Conservation (phyloP, 2,888 invertebrate species). For the Pollenia angustigena region DNA sequence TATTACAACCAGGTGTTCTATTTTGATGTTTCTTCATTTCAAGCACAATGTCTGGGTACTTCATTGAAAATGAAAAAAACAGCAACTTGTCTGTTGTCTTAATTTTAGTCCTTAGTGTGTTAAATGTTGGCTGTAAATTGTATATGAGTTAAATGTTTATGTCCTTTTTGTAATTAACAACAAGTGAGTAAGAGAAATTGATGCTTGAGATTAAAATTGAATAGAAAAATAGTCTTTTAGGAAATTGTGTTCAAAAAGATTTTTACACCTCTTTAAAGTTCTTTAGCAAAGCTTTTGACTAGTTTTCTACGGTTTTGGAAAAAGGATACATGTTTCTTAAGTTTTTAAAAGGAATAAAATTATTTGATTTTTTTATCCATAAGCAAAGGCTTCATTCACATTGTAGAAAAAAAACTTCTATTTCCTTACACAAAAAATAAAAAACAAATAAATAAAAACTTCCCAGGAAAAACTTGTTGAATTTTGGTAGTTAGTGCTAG, state of each 20-base stretch:
- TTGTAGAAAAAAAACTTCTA: too few relatives aligned
- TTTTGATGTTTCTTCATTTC: slow-evolving; percentile 48
- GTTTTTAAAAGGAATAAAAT: too few relatives aligned
- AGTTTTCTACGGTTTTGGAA: too few relatives aligned
- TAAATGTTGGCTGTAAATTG: slow-evolving; percentile 40
- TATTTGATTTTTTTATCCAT: too few relatives aligned
- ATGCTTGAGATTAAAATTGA: background rate
- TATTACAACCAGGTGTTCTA: slow-evolving; percentile 63
- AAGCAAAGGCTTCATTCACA: too few relatives aligned
- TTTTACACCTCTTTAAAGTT: background rate
- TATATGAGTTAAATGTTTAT: slow-evolving; percentile 8
- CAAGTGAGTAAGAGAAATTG: slow-evolving; percentile 1
- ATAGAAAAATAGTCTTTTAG: background rate
- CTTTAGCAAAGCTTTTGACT: too few relatives aligned
- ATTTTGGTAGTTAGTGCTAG: too few relatives aligned
- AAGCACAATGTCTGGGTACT: slow-evolving; percentile 24
- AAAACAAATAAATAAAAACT: too few relatives aligned
- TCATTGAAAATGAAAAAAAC: slow-evolving; percentile 19
- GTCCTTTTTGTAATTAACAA: slow-evolving; percentile 55
- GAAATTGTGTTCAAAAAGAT: background rate
- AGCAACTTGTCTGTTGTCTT: slow-evolving; percentile 44
- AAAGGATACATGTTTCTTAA: too few relatives aligned
- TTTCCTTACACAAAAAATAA: too few relatives aligned
- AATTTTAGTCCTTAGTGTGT: slow-evolving; percentile 40
- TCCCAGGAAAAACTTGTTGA: too few relatives aligned